A percentile compares a stretch with the other conserved stretches of the same genome.
phyloP scores from a whole-genome alignment of 2,888 invertebrate genomes.

The Macrosiphum euphorbiae region DNA sequence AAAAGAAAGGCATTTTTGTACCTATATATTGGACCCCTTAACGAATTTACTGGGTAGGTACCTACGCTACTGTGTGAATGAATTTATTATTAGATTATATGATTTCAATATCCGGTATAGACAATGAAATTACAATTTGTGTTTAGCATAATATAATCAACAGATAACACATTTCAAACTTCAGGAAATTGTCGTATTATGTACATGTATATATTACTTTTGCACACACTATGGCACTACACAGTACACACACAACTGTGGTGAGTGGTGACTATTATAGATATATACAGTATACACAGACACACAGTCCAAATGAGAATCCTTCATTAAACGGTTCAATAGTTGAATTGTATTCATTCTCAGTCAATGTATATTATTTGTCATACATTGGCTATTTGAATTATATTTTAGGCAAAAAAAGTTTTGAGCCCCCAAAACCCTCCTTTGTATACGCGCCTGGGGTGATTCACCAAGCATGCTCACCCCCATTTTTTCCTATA shows the following conservation, averaged over 20 bases:
- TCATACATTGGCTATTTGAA: neutral
- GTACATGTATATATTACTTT: too few species aligned
- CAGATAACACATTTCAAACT: neutral
- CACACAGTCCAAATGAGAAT: neutral
- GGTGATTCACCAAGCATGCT: too few species aligned
- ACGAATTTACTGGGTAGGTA: neutral
- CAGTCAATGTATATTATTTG: neutral
- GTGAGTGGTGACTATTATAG: neutral
- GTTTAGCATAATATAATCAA: neutral
- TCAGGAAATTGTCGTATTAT: neutral
- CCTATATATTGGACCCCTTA: neutral
- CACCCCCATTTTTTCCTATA: too few species aligned
- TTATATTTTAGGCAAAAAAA: too few species aligned
- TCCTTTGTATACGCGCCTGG: too few species aligned
- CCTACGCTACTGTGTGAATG: neutral
- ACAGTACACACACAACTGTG: too few species aligned
- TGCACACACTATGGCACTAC: neutral
- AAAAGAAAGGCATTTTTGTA: neutral
- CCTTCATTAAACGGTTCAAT: neutral
- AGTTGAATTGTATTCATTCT: neutral
- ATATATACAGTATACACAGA: neutral
- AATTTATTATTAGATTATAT: neutral
- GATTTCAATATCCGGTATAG: neutral
- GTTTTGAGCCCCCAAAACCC: too few species aligned
- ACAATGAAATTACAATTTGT: neutral